These are phyloP conservation scores for Acanthornis magna DNA, from an alignment of 2,797 vertebrate species.

Conservation along the genomic window DNA sequence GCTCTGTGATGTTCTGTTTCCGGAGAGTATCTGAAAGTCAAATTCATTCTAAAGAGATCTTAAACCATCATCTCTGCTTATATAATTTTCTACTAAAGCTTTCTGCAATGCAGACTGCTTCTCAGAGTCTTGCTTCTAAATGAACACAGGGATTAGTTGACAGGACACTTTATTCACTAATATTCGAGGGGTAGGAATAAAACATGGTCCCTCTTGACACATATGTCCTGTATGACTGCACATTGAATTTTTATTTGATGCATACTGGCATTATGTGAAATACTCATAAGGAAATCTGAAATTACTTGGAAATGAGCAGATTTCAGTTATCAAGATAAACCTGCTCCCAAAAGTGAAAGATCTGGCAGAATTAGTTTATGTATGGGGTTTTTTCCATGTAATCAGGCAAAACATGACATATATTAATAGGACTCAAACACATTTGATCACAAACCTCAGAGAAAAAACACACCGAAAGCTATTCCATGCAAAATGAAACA, in stretches of 20 bases:
- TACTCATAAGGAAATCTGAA: not conserved
- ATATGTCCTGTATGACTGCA: not conserved
- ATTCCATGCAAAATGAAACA: not conserved
- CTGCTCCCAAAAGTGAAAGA: not conserved
- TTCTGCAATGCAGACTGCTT: not conserved
- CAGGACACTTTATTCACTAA: not conserved
- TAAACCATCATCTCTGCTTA: not conserved
- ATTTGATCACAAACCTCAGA: not conserved
- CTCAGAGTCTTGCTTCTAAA: not conserved
- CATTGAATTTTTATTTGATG: not conserved
- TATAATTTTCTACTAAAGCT: not conserved
- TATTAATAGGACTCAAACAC: not conserved
- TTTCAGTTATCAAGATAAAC: not conserved
- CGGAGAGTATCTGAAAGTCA: constrained; percentile 11
- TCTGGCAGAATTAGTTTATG: not conserved
- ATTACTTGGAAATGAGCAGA: not conserved
- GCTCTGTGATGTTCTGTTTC: not conserved
- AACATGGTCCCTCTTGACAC: not conserved
- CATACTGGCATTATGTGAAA: not conserved
- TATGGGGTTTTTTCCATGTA: not conserved
- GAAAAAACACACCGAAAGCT: not conserved
- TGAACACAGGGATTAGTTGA: not conserved
- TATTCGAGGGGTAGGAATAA: not conserved
- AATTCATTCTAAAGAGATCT: not conserved
- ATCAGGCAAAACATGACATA: not conserved